Conservation (phyloP, 2,113 vertebrate species). For the Mobula birostris region DNA sequence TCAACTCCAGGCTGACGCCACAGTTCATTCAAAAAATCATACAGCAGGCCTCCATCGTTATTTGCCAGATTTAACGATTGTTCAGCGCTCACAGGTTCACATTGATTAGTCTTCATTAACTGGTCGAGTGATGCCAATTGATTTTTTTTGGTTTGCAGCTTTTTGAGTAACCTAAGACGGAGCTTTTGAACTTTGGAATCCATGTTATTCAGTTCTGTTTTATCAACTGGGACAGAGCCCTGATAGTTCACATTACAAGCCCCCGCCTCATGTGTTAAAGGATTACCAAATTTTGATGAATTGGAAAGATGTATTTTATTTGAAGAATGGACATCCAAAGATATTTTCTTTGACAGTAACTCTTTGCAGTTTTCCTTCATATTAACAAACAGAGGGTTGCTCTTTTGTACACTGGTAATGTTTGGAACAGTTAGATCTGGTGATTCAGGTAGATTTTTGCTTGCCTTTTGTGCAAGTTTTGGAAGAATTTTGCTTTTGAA, state of each 20-base stretch:
- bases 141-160: constrained; percentile 83
- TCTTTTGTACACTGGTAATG: not conserved
- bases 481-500: constrained; percentile 56
- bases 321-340: not conserved
- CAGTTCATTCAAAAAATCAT: constrained; percentile 56
- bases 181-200: constrained; percentile 62
- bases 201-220: constrained; percentile 40
- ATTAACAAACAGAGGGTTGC: not conserved
- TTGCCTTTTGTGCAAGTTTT: constrained; percentile 38
- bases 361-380: constrained; percentile 25
- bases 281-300: constrained; percentile 1
- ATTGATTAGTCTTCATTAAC: constrained; percentile 48
- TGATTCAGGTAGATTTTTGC: not conserved
- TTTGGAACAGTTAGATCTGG: not conserved
- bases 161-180: constrained; percentile 77
- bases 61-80: constrained; percentile 34
- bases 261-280: not conserved
- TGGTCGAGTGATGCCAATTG: constrained; percentile 71
- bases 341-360: not conserved
- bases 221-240: constrained; percentile 22
- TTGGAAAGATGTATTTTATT: not conserved
- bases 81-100: not conserved
- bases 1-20: constrained; percentile 58
- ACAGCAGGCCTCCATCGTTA: constrained; percentile 47
- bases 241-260: not conserved